These are phyloP conservation scores for Odontomachus brunneus DNA, from an alignment of 1,140 invertebrate species.

Conservation along the genomic window DNA sequence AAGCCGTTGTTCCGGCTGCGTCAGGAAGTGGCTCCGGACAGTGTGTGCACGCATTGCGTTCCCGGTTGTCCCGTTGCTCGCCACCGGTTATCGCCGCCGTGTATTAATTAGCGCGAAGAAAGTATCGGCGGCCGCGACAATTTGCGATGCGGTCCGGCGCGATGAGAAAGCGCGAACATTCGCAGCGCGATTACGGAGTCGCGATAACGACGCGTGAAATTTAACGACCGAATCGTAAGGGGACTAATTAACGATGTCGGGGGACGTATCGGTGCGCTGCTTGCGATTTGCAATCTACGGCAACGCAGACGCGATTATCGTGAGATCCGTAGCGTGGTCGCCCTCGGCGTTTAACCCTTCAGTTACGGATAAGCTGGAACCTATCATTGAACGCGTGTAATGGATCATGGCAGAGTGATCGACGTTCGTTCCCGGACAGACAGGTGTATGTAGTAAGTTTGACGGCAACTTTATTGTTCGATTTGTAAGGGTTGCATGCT, in stretches of 20 bases:
- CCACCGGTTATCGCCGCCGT: not conserved
- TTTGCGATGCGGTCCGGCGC: not conserved
- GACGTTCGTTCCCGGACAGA: too few species aligned
- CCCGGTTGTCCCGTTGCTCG: not conserved
- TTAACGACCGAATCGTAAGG: constrained; percentile 43
- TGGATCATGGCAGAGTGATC: too few species aligned
- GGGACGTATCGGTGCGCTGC: not conserved
- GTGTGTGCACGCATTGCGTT: not conserved
- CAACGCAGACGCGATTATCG: constrained; percentile 30
- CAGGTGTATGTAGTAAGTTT: too few species aligned
- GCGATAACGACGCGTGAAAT: constrained; percentile 25
- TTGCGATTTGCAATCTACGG: not conserved
- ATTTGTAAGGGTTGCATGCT: too few species aligned
- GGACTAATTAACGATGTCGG: constrained; percentile 40
- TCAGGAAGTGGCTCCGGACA: not conserved
- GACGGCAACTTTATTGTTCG: too few species aligned
- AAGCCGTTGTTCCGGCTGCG: too few species aligned
- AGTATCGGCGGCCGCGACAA: constrained; percentile 14
- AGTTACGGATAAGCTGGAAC: too few species aligned
- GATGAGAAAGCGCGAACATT: constrained; percentile 23
- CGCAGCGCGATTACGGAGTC: constrained; percentile 8
- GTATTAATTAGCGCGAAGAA: constrained; percentile 38
- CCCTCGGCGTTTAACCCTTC: too few species aligned
- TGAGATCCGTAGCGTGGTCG: not conserved
- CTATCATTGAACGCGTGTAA: too few species aligned